Base-by-base conservation (phyloP, 2,888 invertebrate species). In the Aporophyla nigra region DNA sequence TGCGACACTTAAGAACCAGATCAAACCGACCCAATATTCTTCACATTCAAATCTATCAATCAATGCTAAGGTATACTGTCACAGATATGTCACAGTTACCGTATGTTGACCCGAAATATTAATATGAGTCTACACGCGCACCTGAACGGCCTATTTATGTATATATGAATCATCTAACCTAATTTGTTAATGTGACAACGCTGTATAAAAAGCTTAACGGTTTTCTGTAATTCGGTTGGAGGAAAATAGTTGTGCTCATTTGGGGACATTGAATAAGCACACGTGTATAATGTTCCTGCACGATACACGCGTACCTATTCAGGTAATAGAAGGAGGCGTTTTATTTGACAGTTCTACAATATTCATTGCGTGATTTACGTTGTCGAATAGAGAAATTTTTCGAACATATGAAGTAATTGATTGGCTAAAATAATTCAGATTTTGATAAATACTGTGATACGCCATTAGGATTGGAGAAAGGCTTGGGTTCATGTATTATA, bases 91-190 rank as follows among this genome's bases (percentile, higher is more conserved):
- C 19, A 62, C 56, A 24, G 58, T 73, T 74, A 12, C 16, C 21
- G 63, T 59, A n/a, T 73, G n/a, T 61, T 61, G 82, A 69, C 82
- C 81, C 33, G 14, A 24, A 19, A 65, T 79, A 71, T 54, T 59
- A 83, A 66, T 84, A 33, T 19, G 0, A 51, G 51, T 33, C 51
- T 65, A 53, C 85, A 74, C 68, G 54, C 56, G 74, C 85, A 69
- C 56, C 82, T 69, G 74, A 65, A 21, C n/a, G 82, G 12, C 82
- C 85, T 61, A 74, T 74, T 63, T 72, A 65, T 56, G 19, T 58
- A 6, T n/a, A 54, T 53, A 2, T 21, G 73, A 67, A 67, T 49
- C 21, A 80, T 84, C 59, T 71, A 54, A 84, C 72, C 80, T 40
- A 72, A 49, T 63, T 84, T 80, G n/a, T 62, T 40, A 56, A 70